A percentile compares a stretch with the other conserved stretches of the same genome.
phyloP scores from a whole-genome alignment of 2,113 vertebrate species.

The Syngnathus floridae region DNA sequence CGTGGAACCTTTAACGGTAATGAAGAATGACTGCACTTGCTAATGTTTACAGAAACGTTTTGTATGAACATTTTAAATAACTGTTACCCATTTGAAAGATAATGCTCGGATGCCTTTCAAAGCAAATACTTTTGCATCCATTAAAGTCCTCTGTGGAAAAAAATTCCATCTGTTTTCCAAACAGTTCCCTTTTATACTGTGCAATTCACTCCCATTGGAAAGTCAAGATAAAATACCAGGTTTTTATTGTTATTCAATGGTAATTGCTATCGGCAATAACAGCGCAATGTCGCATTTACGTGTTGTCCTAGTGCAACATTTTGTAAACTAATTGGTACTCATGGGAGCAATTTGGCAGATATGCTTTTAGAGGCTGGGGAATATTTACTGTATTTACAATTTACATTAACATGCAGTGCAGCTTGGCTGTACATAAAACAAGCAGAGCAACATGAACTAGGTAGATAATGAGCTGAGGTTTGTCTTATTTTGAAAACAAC shows the following conservation, averaged over 20 bases:
- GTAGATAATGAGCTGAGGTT: background rate
- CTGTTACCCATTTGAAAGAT: background rate
- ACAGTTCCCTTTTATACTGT: background rate
- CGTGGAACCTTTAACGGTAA: background rate
- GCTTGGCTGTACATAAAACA: background rate
- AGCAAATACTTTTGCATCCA: background rate
- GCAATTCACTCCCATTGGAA: background rate
- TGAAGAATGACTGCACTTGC: background rate
- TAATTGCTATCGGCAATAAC: background rate
- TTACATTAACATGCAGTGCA: conserved; percentile 6
- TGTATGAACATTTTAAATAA: background rate
- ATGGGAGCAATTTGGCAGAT: conserved; percentile 11
- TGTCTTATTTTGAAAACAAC: background rate
- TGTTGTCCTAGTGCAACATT: background rate
- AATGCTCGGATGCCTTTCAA: background rate
- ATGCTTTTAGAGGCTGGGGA: background rate
- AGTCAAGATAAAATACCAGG: background rate
- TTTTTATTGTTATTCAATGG: background rate
- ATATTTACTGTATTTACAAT: conserved; percentile 6
- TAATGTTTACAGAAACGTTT: background rate
- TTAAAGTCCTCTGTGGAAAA: background rate
- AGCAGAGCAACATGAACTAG: background rate
- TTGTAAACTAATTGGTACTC: conserved; percentile 24
- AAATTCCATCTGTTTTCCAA: background rate
- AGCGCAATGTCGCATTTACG: background rate